These are phyloP conservation scores for Scomberomorus guttatus DNA, from an alignment of 2,797 vertebrate genomes.

Conservation along the genomic window DNA sequence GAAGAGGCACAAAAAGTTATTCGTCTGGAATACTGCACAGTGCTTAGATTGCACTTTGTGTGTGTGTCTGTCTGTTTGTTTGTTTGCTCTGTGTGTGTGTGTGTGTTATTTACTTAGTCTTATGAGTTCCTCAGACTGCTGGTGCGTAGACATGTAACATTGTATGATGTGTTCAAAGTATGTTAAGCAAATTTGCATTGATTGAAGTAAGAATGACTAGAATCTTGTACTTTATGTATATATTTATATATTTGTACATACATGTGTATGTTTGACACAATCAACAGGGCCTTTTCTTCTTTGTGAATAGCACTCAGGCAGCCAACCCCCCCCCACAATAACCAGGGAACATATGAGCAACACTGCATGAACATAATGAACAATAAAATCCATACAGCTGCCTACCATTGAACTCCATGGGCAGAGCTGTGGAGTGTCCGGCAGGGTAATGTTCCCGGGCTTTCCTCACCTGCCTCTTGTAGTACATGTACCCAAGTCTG, in stretches of 20 bases:
- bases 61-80: too few species aligned
- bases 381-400: not conserved
- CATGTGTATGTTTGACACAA: not conserved
- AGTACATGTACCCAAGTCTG: constrained; percentile 94
- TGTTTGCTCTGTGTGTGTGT: too few species aligned
- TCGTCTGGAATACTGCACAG: too few species aligned
- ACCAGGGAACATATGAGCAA: not conserved
- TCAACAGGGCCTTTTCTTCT: not conserved
- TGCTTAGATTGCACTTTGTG: too few species aligned
- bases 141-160: too few species aligned
- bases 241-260: not conserved
- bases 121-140: not conserved
- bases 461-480: constrained; percentile 94
- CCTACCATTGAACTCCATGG: constrained; percentile 89
- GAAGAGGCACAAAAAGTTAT: too few species aligned
- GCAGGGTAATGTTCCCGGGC: constrained; percentile 91
- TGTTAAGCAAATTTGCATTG: not conserved
- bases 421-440: constrained; percentile 90
- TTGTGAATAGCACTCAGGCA: not conserved
- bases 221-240: too few species aligned
- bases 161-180: not conserved
- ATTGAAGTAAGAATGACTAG: too few species aligned
- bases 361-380: not conserved
- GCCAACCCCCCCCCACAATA: not conserved
- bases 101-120: too few species aligned